These are phyloP conservation scores for Peromyscus nudipes DNA, from an alignment of 2,797 vertebrate genomes.

Conservation along the genomic window DNA sequence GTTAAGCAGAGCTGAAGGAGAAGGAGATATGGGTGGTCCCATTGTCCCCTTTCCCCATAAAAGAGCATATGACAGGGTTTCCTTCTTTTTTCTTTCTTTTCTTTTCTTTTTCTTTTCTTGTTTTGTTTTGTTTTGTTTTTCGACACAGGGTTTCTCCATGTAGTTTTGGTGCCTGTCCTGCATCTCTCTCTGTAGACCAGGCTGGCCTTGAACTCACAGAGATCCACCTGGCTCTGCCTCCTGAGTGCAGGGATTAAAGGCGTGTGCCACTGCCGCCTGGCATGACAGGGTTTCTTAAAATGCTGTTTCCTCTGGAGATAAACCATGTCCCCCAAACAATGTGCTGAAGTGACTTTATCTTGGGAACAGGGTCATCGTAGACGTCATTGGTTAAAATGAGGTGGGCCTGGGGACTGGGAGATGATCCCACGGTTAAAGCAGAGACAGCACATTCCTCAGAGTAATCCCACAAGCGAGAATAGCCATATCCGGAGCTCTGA, in stretches of 20 bases:
- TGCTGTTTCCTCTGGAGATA: not conserved
- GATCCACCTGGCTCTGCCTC: no score
- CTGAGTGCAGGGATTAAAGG: no score
- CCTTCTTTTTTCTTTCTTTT: not conserved
- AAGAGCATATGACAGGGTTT: not conserved
- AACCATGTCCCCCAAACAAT: not conserved
- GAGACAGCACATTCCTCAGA: not conserved
- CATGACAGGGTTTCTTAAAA: not conserved
- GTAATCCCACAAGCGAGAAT: not conserved
- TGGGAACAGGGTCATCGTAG: not conserved
- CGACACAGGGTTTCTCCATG: no score
- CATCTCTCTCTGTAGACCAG: no score
- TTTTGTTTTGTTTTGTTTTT: no score
- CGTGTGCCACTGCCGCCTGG: accelerated
- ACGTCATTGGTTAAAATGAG: not conserved
- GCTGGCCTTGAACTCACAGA: no score
- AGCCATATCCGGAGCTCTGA: not conserved
- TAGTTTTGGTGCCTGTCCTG: no score
- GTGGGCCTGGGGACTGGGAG: not conserved
- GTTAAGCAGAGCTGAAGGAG: not conserved
- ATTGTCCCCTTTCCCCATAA: not conserved
- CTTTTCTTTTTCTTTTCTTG: no score
- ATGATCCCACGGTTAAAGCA: not conserved
- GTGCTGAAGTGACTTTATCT: not conserved
- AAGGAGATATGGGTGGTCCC: not conserved